Evolutionary conservation across 1,140 invertebrate species (phyloP).

Genomic region (Drosophila asahinai): DNA sequence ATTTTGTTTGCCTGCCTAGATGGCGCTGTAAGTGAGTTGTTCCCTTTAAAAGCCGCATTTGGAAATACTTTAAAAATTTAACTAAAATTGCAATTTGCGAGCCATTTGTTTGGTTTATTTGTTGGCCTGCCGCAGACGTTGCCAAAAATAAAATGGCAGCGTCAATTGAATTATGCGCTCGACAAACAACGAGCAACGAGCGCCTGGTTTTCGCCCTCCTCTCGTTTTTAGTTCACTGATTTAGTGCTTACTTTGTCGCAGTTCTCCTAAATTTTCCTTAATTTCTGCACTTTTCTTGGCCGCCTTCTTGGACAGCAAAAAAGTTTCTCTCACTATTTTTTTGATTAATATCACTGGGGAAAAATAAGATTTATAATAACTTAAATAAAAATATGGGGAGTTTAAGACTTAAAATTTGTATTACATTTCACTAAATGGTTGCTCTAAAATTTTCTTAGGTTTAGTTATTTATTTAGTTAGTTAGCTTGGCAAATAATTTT

Average conservation of each 20-base stretch:
- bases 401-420: not conserved
- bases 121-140: conserved; percentile 5
- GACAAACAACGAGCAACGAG: conserved; percentile 46
- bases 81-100: conserved; percentile 2
- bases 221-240: conserved; percentile 11
- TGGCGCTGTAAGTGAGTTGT: not conserved
- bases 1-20: not conserved
- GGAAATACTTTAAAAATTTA: conserved; percentile 2
- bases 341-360: not conserved
- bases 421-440: not conserved
- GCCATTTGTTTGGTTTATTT: conserved; percentile 1
- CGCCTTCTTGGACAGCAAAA: conserved; percentile 1
- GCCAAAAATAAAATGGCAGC: conserved; percentile 31
- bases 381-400: not conserved
- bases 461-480: not conserved
- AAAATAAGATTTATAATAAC: not conserved
- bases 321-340: not conserved
- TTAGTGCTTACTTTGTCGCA: not conserved
- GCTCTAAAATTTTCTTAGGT: not conserved
- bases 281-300: not conserved
- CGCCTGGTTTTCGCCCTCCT: not conserved
- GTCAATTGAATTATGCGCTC: conserved; percentile 66
- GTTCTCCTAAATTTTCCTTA: conserved; percentile 4
- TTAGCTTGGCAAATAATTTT: not conserved
- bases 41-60: not conserved